Base-by-base conservation (phyloP, 2,888 invertebrate genomes). In the Psylliodes chrysocephalus region DNA sequence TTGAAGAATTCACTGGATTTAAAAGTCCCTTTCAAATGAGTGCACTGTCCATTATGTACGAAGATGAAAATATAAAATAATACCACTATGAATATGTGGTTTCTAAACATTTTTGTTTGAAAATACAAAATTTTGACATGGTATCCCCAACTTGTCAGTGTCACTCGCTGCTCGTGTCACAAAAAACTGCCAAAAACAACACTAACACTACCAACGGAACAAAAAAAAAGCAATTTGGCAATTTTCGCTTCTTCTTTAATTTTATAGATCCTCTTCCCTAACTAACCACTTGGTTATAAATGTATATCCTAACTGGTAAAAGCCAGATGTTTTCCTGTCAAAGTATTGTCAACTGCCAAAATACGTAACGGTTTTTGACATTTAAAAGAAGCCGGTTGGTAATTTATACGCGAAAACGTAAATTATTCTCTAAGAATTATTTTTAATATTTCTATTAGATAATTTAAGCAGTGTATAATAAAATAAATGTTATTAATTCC, bases 1-100 rank as follows among this genome's bases (percentile, higher is more conserved):
- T 92, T 91, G 81, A 96, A 96, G 82, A 94, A 94, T 49, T 93
- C 91, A 49, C 85, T 84, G 1, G 88, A 86, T 68, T 86, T 85
- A 81, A 90, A 91, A 4, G 85, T 86, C 38, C 91, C 91, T 70
- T 84, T 85, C 47, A 91, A 82, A 77, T 89, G 90, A 5, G 87
- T 88, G 49, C 75, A 72, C 57, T 75, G 65, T 35, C 53, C 65
- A 47, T 68, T 44, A 19, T 71, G 59, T 47, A 73, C 62, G 64
- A 69, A 70, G 33, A 66, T 19, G 38, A 49, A 63, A 54, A 72
- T 57, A 33, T 74, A 53, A 38, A 75, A 30, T 55, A 75, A 60
- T 62, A 72, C 19, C 59, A 64, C 62, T 42, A 68, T 66, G 53
- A 71, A 64, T 51, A 70, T 63, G 63, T 66, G 59, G 67, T 69